Evolutionary conservation across 2,113 vertebrate species (phyloP).

Genomic region (Malurus alboscapulatus): DNA sequence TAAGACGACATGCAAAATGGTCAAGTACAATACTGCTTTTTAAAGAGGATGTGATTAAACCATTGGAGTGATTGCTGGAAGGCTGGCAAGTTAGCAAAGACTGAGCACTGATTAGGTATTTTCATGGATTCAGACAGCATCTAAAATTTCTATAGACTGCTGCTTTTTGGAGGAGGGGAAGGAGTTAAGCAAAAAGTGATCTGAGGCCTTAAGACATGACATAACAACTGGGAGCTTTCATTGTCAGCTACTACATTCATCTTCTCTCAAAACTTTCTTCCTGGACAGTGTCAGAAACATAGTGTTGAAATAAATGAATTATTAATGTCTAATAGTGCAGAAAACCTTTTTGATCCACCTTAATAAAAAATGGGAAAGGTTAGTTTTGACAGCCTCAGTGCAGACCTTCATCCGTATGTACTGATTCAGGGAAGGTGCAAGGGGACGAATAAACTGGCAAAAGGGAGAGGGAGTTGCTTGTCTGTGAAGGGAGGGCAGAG

Average conservation of each 20-base stretch:
- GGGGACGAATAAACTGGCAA: accelerated
- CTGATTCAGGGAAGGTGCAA: not conserved
- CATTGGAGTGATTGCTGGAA: not conserved
- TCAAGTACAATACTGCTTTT: not conserved
- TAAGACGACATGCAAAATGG: not conserved
- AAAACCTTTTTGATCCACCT: not conserved
- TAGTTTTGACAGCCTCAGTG: not conserved
- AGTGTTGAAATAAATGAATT: not conserved
- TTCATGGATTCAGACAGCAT: not conserved
- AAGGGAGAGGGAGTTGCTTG: not conserved
- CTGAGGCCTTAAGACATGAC: not conserved
- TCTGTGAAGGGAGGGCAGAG: not conserved
- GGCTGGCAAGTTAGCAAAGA: not conserved
- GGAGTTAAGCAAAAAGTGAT: not conserved
- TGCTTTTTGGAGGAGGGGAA: not conserved
- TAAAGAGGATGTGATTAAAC: not conserved
- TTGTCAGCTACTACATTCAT: not conserved
- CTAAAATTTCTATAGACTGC: not conserved
- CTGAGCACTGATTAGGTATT: not conserved
- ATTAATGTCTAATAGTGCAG: not conserved
- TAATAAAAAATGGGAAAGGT: not conserved
- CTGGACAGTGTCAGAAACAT: not conserved
- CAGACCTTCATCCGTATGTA: not conserved
- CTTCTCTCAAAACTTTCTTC: not conserved
- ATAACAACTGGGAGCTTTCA: not conserved